Conservation (phyloP, 2,797 vertebrate species). For the Kryptolebias ocellatus region DNA sequence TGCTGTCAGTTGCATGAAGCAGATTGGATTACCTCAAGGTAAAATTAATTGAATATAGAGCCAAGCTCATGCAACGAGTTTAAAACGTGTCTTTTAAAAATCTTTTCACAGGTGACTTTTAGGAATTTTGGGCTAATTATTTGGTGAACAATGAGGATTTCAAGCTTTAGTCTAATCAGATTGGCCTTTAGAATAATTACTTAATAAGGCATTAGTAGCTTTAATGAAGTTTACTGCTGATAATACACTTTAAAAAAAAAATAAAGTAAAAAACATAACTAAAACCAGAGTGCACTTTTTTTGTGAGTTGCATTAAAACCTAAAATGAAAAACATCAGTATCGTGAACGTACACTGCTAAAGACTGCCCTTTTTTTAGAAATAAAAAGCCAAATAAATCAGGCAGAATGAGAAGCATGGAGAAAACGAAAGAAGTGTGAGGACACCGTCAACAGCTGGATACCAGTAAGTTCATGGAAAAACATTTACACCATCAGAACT, state of each 20-base stretch:
- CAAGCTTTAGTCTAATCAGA: constrained; percentile 47
- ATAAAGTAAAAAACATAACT: not conserved
- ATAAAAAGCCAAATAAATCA: not conserved
- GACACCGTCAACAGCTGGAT: too few species aligned
- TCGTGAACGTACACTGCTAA: not conserved
- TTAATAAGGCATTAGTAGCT: constrained; percentile 33
- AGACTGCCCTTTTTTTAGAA: not conserved
- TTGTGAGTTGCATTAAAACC: not conserved
- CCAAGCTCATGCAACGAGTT: constrained; percentile 4
- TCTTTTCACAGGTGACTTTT: constrained; percentile 6
- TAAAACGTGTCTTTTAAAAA: not conserved
- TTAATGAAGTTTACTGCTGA: constrained; percentile 39
- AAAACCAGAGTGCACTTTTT: not conserved
- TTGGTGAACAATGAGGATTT: constrained; percentile 51
- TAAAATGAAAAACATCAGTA: not conserved
- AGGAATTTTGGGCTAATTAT: constrained; percentile 45
- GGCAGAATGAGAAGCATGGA: not conserved
- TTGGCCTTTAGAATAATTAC: constrained; percentile 52
- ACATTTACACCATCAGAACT: too few species aligned
- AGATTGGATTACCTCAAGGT: constrained; percentile 38
- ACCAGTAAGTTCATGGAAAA: too few species aligned
- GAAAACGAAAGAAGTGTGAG: not conserved
- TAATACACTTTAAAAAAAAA: not conserved
- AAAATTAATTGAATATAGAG: constrained; percentile 18
- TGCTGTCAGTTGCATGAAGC: constrained; percentile 46